Evolutionary conservation across 2,888 invertebrate species (phyloP), one percentile per base, ranked within the genome.

Genomic region (Folsomia candida): DNA sequence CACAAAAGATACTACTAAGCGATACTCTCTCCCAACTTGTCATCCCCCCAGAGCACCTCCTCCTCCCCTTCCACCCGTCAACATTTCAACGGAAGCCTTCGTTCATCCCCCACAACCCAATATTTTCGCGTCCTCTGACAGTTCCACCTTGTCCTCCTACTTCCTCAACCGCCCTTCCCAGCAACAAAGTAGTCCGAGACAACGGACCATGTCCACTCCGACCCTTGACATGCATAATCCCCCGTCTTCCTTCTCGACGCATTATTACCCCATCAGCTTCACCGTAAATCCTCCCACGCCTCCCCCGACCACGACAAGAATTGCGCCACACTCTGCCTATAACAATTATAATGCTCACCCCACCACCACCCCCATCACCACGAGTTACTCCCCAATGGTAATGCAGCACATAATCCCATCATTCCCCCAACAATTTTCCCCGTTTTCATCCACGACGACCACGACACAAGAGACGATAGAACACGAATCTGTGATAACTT

Each of bases 121-220:
- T n/a, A n/a, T n/a, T n/a, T n/a, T n/a, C n/a, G 47, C 11, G 47
- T 68, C 71, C 68, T 69, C 71, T 22, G 72, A 70, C 47, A 68
- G 68, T 47, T 74, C 74, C 37, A 51, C 72, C 6, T 62, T 74
- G 6, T 72, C 74, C 59, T 75, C 76, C 1, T 76, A 76, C 60
- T 76, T 76, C 68, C 71, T 76, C 51, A 74, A 74, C 54, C 67
- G 74, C 69, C 76, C 74, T 6, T 76, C 74, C n/a, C 70, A 47
- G 18, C 47, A 47, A 47, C 47, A 47, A 47, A 9, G 18, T 11
- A 47, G 47, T 47, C 47, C 47, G 47, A 47, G 47, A 47, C 47
- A 11, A 11, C 9, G 47, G 18, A 47, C 47, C 9, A 47, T 47
- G 47, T 47, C 47, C 54, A 63, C 68, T 9, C 65, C 67, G 11